Conservation (phyloP, 2,888 invertebrate genomes). For the Boloria euphrosyne region DNA sequence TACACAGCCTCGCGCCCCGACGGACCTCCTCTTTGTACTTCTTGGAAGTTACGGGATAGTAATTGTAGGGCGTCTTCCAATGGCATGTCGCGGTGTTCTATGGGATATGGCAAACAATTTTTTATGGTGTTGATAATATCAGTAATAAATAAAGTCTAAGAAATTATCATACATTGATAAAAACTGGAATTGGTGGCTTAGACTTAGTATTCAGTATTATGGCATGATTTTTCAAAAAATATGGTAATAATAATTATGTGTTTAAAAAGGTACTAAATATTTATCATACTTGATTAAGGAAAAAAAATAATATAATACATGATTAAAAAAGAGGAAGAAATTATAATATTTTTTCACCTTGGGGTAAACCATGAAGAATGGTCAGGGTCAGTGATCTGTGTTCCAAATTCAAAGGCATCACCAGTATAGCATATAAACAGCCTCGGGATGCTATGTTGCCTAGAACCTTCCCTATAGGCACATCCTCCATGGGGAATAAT, state of each 20-base stretch:
- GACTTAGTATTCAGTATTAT: too few relatives aligned
- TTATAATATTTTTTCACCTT: constrained; percentile 82
- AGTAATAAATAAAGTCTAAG: too few relatives aligned
- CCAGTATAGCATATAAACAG: constrained; percentile 93
- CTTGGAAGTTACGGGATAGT: constrained; percentile 86
- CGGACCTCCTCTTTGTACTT: constrained; percentile 78
- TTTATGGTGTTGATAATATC: too few relatives aligned
- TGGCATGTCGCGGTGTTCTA: constrained; percentile 98
- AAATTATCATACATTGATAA: too few relatives aligned
- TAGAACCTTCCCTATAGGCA: constrained; percentile 88
- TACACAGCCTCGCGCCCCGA: constrained; percentile 85
- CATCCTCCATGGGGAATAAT: constrained; percentile 95
- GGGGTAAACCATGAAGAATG: constrained; percentile 94
- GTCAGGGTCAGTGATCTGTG: constrained; percentile 94
- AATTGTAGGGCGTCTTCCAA: constrained; percentile 93
- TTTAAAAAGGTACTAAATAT: too few relatives aligned
- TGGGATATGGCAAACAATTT: too few relatives aligned
- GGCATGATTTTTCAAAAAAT: too few relatives aligned
- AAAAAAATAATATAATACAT: neutral
- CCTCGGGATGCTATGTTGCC: constrained; percentile 95
- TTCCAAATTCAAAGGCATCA: constrained; percentile 92
- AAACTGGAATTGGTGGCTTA: too few relatives aligned
- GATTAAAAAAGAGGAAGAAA: neutral
- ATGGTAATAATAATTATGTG: too few relatives aligned
- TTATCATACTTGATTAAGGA: neutral